Conservation (phyloP, 1,140 invertebrate species). For the Neodiprion fabricii region DNA sequence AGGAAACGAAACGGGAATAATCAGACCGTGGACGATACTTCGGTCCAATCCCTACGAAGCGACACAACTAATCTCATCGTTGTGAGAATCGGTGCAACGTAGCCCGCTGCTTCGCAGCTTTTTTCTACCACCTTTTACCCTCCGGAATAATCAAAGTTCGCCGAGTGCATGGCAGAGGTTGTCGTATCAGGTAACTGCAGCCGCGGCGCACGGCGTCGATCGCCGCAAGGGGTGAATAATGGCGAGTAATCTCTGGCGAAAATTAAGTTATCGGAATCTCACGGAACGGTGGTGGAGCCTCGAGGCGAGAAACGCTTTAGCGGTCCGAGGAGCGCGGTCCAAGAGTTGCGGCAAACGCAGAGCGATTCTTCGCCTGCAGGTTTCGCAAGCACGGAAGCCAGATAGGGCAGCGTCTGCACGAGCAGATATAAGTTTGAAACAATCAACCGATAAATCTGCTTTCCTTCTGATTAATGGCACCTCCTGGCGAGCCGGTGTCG, state of each 20-base stretch:
- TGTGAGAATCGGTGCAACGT: too few species aligned
- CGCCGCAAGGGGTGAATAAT: conserved; percentile 4
- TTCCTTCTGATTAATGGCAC: conserved; percentile 9
- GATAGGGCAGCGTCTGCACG: background rate
- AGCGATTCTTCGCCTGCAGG: background rate
- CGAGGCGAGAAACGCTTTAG: background rate
- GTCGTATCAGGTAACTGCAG: too few species aligned
- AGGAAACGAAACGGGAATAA: too few species aligned
- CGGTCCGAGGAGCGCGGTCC: background rate
- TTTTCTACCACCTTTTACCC: background rate
- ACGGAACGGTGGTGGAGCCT: background rate
- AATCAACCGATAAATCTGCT: conserved; percentile 17
- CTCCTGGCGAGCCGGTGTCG: background rate
- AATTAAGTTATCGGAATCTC: conserved; percentile 15
- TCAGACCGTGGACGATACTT: too few species aligned
- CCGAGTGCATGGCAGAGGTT: too few species aligned
- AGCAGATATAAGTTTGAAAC: conserved; percentile 15
- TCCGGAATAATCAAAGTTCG: too few species aligned
- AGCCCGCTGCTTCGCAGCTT: background rate
- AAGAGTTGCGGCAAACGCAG: background rate
- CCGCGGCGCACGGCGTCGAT: background rate
- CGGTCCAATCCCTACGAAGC: too few species aligned
- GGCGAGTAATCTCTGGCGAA: conserved; percentile 8
- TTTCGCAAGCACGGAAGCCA: background rate
- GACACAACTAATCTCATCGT: too few species aligned